These are phyloP conservation scores for Catocala sponsa DNA, from an alignment of 2,888 invertebrate genomes.

Conservation along the genomic window DNA sequence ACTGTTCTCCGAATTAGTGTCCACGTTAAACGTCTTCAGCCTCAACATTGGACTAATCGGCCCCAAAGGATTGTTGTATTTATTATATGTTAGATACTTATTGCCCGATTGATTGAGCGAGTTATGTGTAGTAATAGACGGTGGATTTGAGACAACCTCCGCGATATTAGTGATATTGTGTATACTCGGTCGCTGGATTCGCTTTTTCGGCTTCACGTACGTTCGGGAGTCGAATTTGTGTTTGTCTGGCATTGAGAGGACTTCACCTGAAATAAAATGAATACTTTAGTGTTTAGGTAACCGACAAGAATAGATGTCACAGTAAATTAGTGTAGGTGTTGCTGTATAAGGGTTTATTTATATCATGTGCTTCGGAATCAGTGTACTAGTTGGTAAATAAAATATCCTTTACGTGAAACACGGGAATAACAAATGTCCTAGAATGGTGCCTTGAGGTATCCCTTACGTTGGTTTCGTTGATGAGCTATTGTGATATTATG, in stretches of 20 bases:
- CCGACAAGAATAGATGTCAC: not conserved
- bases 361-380: not conserved
- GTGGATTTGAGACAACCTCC: slow-evolving; percentile 68
- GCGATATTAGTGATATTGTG: slow-evolving; percentile 85
- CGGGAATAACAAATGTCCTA: no score
- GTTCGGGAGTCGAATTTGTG: slow-evolving; percentile 90
- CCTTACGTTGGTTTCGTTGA: no score
- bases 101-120: slow-evolving; percentile 62
- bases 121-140: slow-evolving; percentile 64
- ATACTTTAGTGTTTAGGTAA: not conserved
- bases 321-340: not conserved
- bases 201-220: slow-evolving; percentile 90
- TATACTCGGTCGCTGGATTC: slow-evolving; percentile 88
- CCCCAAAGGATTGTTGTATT: slow-evolving; percentile 76
- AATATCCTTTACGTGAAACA: no score
- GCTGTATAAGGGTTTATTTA: not conserved
- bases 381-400: no score
- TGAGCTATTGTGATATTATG: no score
- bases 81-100: slow-evolving; percentile 82
- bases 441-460: no score
- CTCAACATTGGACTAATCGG: slow-evolving; percentile 76
- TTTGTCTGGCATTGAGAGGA: slow-evolving; percentile 74
- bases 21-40: slow-evolving; percentile 82
- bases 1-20: slow-evolving; percentile 78
- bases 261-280: slow-evolving; percentile 67